Conservation (phyloP, 64 coral and sea anemone species). For the Trachythela sp. region DNA sequence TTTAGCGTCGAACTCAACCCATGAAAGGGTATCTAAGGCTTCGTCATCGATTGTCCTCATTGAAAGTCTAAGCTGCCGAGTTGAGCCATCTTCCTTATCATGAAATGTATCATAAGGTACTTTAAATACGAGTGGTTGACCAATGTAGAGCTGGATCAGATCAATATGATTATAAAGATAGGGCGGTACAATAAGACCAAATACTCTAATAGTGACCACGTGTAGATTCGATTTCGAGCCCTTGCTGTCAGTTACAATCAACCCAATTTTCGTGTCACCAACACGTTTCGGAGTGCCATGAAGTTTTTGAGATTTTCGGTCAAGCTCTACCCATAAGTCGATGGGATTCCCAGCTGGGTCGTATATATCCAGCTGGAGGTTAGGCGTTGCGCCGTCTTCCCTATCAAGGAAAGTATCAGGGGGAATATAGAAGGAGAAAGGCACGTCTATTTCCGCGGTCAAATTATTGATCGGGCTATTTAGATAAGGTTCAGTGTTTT, state of each 20-base stretch:
- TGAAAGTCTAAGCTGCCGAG: background rate
- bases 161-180: conserved; percentile 13
- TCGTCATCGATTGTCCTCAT: background rate
- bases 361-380: background rate
- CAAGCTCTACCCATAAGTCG: background rate
- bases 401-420: background rate
- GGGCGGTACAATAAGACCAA: background rate
- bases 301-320: background rate
- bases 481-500: background rate
- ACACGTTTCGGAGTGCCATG: background rate
- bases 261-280: background rate
- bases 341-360: background rate
- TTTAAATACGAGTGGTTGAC: background rate
- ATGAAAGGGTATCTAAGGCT: background rate
- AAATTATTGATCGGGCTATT: background rate
- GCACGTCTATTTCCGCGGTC: background rate
- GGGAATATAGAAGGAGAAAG: background rate
- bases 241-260: background rate
- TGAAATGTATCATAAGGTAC: conserved; percentile 19
- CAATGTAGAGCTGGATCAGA: background rate
- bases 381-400: background rate
- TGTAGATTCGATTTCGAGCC: background rate
- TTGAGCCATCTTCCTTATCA: background rate
- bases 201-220: background rate
- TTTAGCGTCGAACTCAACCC: background rate